phyloP scores from a whole-genome alignment of 1,140 invertebrate species.

The Hetaerina americana region DNA sequence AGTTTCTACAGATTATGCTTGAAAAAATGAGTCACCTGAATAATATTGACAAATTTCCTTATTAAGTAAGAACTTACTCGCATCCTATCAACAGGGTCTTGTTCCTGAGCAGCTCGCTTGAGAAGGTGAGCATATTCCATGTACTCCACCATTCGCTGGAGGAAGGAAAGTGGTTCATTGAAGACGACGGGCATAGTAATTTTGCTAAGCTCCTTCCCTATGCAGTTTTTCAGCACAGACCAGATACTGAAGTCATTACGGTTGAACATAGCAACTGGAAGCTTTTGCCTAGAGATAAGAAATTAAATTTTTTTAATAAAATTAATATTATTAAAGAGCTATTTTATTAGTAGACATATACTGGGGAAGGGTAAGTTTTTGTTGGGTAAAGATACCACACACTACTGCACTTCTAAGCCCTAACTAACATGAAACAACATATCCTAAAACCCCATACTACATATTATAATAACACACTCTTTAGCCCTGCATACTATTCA shows the following conservation, averaged over 20 bases:
- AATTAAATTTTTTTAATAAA: background rate
- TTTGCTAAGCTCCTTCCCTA: slow-evolving; percentile 92
- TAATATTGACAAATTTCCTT: too few species aligned
- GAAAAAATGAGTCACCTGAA: too few species aligned
- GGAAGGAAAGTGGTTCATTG: slow-evolving; percentile 91
- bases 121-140: slow-evolving; percentile 88
- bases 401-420: too few species aligned
- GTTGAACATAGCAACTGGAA: slow-evolving; percentile 77
- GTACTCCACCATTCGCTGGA: slow-evolving; percentile 88
- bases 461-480: too few species aligned
- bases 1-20: too few species aligned
- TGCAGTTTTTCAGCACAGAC: slow-evolving; percentile 86
- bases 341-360: background rate
- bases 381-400: too few species aligned
- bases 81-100: slow-evolving; percentile 66
- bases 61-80: slow-evolving; percentile 44
- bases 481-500: too few species aligned
- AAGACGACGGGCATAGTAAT: slow-evolving; percentile 96
- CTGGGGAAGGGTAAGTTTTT: too few species aligned
- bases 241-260: slow-evolving; percentile 84
- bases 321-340: background rate
- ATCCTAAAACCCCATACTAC: too few species aligned
- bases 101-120: slow-evolving; percentile 54
- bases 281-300: slow-evolving; percentile 43
- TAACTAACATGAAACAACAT: too few species aligned